phyloP scores from a whole-genome alignment of 2,113 vertebrate genomes.

The Leiothrix lutea region DNA sequence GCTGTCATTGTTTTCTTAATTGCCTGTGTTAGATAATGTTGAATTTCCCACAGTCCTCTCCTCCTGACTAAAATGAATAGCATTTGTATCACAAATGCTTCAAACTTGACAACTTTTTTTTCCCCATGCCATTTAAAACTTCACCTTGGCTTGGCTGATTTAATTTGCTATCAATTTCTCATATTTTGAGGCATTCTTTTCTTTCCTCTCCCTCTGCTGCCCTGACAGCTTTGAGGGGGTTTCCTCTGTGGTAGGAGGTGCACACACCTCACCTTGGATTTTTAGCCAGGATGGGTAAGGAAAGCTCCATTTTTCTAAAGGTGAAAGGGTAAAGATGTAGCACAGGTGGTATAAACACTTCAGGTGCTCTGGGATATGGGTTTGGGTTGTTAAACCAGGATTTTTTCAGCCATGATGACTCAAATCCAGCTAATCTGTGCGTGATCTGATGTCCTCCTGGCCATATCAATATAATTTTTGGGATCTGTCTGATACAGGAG shows the following conservation, averaged over 20 bases:
- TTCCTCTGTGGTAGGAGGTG: fast-evolving
- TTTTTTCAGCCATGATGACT: not conserved
- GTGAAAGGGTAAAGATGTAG: not conserved
- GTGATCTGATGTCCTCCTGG: fast-evolving
- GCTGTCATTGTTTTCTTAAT: conserved; percentile 74
- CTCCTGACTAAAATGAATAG: conserved; percentile 60
- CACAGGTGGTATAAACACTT: not conserved
- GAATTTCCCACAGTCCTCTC: conserved; percentile 65
- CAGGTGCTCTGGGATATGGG: not conserved
- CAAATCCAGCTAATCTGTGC: fast-evolving
- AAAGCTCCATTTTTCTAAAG: not conserved
- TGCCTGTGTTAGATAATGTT: conserved; percentile 63
- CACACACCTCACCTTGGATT: not conserved
- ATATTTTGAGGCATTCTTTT: not conserved
- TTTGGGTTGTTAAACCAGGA: not conserved
- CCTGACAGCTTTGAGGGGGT: not conserved
- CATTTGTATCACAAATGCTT: conserved; percentile 57
- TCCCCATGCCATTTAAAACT: conserved; percentile 56
- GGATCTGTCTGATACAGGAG: not conserved
- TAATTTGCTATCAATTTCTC: conserved; percentile 50
- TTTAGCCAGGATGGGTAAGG: not conserved
- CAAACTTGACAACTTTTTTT: conserved; percentile 61
- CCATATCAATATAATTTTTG: fast-evolving
- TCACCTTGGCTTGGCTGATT: conserved; percentile 21
- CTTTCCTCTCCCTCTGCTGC: not conserved